Conservation (phyloP, 2,113 vertebrate genomes). For the Syngnathus floridae region DNA sequence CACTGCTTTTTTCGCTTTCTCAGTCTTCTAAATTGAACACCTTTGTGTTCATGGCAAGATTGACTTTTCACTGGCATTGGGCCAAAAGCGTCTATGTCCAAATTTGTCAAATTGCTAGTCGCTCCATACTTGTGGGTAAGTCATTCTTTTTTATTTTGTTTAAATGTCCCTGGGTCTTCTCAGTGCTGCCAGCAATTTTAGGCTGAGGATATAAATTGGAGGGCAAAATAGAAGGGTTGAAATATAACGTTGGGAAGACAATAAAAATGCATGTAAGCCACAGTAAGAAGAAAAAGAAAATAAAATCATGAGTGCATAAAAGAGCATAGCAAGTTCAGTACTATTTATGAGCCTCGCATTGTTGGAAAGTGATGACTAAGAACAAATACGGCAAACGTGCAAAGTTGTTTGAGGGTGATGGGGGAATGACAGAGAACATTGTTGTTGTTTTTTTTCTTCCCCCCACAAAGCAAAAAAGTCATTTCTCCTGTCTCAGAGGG, state of each 20-base stretch:
- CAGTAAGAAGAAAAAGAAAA: not conserved
- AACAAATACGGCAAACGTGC: conserved; percentile 12
- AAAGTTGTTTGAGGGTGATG: conserved; percentile 25
- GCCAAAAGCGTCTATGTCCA: too few relatives aligned
- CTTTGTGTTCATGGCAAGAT: too few relatives aligned
- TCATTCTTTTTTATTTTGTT: too few relatives aligned
- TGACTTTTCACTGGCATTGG: too few relatives aligned
- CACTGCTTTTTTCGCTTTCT: too few relatives aligned
- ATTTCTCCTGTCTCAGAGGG: conserved; percentile 44
- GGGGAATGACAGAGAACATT: conserved; percentile 24
- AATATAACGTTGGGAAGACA: not conserved
- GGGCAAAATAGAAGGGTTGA: too few relatives aligned
- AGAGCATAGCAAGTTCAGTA: conserved; percentile 23
- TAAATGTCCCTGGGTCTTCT: too few relatives aligned
- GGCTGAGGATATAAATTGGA: too few relatives aligned
- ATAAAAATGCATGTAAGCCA: not conserved
- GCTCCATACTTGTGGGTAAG: too few relatives aligned
- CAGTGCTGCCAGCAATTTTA: too few relatives aligned
- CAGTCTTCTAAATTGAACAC: too few relatives aligned
- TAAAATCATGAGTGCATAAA: conserved; percentile 9
- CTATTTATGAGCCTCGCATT: conserved; percentile 8
- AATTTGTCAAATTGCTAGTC: too few relatives aligned
- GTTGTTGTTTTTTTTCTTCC: not conserved
- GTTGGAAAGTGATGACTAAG: conserved; percentile 7
- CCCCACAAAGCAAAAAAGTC: conserved; percentile 11